A percentile compares a stretch with the other conserved stretches of the same genome.
Conservation (phyloP, 2,888 invertebrate genomes). For the Flexamia atlantica region DNA sequence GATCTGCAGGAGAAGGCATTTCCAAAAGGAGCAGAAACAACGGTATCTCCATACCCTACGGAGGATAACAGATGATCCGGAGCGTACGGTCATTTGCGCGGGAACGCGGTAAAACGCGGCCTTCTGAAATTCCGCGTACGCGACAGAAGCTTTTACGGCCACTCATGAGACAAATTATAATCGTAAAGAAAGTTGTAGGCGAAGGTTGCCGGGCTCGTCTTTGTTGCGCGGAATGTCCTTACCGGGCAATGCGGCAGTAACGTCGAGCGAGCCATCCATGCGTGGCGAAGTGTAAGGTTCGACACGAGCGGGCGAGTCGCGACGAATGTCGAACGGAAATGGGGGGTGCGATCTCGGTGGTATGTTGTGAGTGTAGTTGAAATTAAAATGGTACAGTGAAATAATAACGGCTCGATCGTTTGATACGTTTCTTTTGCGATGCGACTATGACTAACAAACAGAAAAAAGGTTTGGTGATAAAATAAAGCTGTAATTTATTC, state of each 20-base stretch:
- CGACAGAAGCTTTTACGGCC: slow-evolving; percentile 53
- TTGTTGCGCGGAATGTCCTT: slow-evolving; percentile 26
- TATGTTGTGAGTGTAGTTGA: too few species aligned
- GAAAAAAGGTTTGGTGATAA: too few species aligned
- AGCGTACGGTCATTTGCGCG: slow-evolving; percentile 2
- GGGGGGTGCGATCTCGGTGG: too few species aligned
- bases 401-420: too few species aligned
- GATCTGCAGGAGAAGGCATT: too few species aligned
- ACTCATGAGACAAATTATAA: slow-evolving; percentile 54
- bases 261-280: not conserved
- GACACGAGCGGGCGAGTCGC: too few species aligned
- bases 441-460: too few species aligned
- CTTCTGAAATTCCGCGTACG: slow-evolving; percentile 51
- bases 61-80: not conserved
- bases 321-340: too few species aligned
- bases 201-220: slow-evolving; percentile 36
- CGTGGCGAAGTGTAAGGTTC: not conserved
- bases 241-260: not conserved
- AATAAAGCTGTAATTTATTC: too few species aligned
- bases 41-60: not conserved
- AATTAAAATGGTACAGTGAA: too few species aligned
- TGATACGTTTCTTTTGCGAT: too few species aligned
- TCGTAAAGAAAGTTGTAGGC: slow-evolving; percentile 55
- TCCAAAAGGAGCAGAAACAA: slow-evolving; percentile 17
- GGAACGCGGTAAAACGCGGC: slow-evolving; percentile 44